These are phyloP conservation scores for Eunapius fragilis DNA, from an alignment of 37 sponge, comb jelly and placozoan species.

Conservation along the genomic window DNA sequence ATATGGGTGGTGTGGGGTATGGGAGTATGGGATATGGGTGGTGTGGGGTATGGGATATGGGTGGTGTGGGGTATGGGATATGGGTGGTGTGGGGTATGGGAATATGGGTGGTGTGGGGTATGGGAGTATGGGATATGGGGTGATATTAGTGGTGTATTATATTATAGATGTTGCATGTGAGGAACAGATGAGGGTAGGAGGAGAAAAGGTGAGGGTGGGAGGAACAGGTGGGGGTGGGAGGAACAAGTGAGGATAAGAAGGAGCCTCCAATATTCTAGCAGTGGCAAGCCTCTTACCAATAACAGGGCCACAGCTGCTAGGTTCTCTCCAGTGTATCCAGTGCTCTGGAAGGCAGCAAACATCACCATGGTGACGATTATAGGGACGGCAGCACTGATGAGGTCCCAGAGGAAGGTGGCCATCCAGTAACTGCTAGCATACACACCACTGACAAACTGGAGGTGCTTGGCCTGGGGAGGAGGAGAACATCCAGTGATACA, in stretches of 20 bases:
- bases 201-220: not conserved
- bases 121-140: too few relatives aligned
- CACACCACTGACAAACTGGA: constrained; percentile 86
- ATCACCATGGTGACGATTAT: constrained; percentile 56
- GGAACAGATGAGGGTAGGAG: too few relatives aligned
- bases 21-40: too few relatives aligned
- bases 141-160: too few relatives aligned
- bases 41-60: too few relatives aligned
- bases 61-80: too few relatives aligned
- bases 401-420: constrained; percentile 77
- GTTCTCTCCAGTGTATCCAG: constrained; percentile 40
- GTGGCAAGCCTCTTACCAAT: too few relatives aligned
- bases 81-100: too few relatives aligned
- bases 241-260: not conserved
- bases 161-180: too few relatives aligned
- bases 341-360: constrained; percentile 74
- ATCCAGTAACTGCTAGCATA: constrained; percentile 70
- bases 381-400: constrained; percentile 64
- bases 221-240: not conserved
- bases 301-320: constrained; percentile 65
- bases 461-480: constrained; percentile 68
- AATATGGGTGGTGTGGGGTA: too few relatives aligned
- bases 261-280: too few relatives aligned
- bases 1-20: too few relatives aligned
- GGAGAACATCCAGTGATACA: not conserved